Evolutionary conservation across 2,113 vertebrate species (phyloP).

Genomic region (Tychaedon coryphoeus): DNA sequence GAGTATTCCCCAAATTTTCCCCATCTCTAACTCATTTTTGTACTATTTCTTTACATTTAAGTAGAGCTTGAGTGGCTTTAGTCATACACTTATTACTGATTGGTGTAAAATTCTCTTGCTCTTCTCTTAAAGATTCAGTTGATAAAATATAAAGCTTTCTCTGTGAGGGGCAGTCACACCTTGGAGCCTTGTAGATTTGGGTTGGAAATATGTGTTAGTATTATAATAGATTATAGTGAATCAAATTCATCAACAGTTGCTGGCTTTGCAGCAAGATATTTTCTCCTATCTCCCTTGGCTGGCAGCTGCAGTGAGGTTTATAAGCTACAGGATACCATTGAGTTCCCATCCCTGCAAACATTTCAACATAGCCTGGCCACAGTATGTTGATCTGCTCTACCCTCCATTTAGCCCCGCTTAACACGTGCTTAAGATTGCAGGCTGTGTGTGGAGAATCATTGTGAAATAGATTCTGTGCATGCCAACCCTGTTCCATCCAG

Average conservation of each 20-base stretch:
- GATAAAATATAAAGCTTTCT: background rate
- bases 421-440: background rate
- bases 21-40: background rate
- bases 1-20: background rate
- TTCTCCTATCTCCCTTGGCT: background rate
- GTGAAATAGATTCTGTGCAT: background rate
- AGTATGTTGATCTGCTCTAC: background rate
- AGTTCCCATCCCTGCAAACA: background rate
- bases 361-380: background rate
- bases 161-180: fast-evolving
- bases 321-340: background rate
- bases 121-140: background rate
- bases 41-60: background rate
- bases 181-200: background rate
- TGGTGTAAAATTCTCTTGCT: background rate
- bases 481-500: fast-evolving
- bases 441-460: background rate
- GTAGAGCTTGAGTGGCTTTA: background rate
- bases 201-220: background rate
- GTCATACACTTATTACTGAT: background rate
- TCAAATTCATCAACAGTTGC: background rate
- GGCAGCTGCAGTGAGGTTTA: background rate
- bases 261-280: background rate
- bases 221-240: background rate
- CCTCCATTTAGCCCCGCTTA: background rate